Evolutionary conservation across 2,888 invertebrate genomes (phyloP).

Genomic region (Macaria notata): DNA sequence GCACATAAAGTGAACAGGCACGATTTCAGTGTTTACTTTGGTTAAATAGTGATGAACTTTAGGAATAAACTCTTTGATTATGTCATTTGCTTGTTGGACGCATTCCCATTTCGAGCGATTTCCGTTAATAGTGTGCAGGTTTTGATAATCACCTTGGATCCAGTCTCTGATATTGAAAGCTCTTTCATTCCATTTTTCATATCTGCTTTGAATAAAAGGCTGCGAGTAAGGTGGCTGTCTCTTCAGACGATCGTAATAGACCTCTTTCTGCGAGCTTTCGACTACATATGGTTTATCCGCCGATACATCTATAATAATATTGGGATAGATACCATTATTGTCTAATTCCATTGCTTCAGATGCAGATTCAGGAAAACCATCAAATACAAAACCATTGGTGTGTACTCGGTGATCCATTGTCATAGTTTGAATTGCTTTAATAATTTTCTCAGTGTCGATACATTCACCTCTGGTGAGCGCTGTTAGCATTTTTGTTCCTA

Average conservation of each 20-base stretch:
- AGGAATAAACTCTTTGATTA: constrained; percentile 56
- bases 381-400: constrained; percentile 83
- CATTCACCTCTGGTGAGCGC: constrained; percentile 66
- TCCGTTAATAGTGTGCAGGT: constrained; percentile 73
- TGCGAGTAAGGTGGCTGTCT: constrained; percentile 58
- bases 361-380: constrained; percentile 83
- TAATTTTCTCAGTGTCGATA: constrained; percentile 66
- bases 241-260: constrained; percentile 55
- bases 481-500: constrained; percentile 65
- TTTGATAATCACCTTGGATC: constrained; percentile 80
- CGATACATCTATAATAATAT: constrained; percentile 79
- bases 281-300: constrained; percentile 56
- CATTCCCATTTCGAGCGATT: constrained; percentile 80
- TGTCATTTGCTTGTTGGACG: constrained; percentile 63
- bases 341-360: constrained; percentile 74
- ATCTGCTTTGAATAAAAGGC: constrained; percentile 67
- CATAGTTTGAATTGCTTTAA: constrained; percentile 78
- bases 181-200: constrained; percentile 61
- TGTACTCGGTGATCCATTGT: constrained; percentile 69
- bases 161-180: constrained; percentile 65
- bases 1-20: constrained; percentile 75
- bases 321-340: constrained; percentile 79
- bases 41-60: constrained; percentile 78
- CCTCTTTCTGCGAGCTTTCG: constrained; percentile 63
- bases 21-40: constrained; percentile 70